Percentiles rank a stretch among this genome's conserved stretches.
These are phyloP conservation scores for Nerophis ophidion DNA, from an alignment of 2,113 vertebrate species.

Conservation along the genomic window DNA sequence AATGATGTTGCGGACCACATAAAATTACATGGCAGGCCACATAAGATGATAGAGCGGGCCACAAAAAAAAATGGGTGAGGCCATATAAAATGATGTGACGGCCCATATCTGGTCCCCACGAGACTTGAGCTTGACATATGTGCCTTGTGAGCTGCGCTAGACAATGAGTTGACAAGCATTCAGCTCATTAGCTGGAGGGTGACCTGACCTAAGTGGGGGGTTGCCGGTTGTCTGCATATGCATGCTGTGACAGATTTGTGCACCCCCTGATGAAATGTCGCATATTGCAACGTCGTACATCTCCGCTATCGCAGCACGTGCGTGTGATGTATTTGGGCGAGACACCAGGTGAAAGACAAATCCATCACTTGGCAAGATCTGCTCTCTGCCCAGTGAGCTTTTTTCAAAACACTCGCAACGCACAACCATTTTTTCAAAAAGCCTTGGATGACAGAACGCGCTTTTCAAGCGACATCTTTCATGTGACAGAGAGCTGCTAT, in stretches of 20 bases:
- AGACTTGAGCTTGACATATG: no score
- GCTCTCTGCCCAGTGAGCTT: slow-evolving; percentile 17
- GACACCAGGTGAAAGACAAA: slow-evolving; percentile 23
- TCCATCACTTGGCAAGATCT: slow-evolving; percentile 40
- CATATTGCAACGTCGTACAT: slow-evolving; percentile 22
- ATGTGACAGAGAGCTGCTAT: slow-evolving; percentile 18
- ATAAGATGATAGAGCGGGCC: no score
- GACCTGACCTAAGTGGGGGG: neutral
- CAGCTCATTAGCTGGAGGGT: no score
- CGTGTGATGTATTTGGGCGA: slow-evolving; percentile 34
- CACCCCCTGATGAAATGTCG: slow-evolving; percentile 8
- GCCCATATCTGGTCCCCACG: no score
- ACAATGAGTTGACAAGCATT: no score
- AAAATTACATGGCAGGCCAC: no score
- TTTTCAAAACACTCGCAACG: slow-evolving; percentile 17
- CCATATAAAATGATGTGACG: no score
- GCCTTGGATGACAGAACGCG: slow-evolving; percentile 2
- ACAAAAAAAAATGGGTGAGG: no score
- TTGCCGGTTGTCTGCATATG: neutral
- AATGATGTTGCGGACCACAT: no score
- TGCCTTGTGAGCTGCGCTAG: no score
- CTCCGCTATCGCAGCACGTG: slow-evolving; percentile 14
- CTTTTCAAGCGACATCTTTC: neutral
- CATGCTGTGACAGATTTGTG: slow-evolving; percentile 10
- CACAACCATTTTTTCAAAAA: slow-evolving; percentile 14